Base-by-base conservation (phyloP, 2,113 vertebrate species). In the Syngnathus floridae region DNA sequence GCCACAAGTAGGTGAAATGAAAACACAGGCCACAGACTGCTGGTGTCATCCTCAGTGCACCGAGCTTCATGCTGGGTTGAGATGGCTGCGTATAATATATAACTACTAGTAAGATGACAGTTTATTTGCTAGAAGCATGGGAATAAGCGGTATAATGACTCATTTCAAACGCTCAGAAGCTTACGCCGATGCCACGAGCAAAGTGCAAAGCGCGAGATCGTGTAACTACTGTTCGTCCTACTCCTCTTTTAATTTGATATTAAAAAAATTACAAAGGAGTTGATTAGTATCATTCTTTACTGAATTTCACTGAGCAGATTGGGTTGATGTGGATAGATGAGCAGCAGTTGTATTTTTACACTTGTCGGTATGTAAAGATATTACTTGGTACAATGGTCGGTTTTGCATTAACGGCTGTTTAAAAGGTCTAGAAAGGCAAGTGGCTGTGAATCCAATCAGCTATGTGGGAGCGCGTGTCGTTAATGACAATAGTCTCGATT, bases 1-100 rank as follows among this genome's bases (percentile, higher is more conserved):
- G 76, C 86, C 88, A 80, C 82, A 87, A 82, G 81, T 79, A 86
- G 80, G 81, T 87, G 74, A 85, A 85, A 84, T 79, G 75, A 71
- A 83, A 84, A 79, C 80, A 69, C 65, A 70, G 64, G 66, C 79
- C 49, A 49, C 41, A 70, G 72, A 76, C 72, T 79, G 58, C 61
- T 68, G 38, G 41, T 84, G 80, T 87, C 80, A 83, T 73, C 85
- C 77, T 84, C 73, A 69, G 72, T 22, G 35, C 67, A 70, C 70
- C 36, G 62, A 36, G 52, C 64, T 68, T 40, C 70, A 67, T 67
- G 72, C 71, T 73, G 66, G 66, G 58, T 72, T 75, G 73, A 16
- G 70, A 64, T 72, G 75, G 65, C 60, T 70, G 60, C 38, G 26
- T 61, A 61, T 61, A 61, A 61, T 46, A 35, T 65, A 57, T 62